Conservation (phyloP, 64 coral and sea anemone genomes). For the Hydrozoanthus tunicans region DNA sequence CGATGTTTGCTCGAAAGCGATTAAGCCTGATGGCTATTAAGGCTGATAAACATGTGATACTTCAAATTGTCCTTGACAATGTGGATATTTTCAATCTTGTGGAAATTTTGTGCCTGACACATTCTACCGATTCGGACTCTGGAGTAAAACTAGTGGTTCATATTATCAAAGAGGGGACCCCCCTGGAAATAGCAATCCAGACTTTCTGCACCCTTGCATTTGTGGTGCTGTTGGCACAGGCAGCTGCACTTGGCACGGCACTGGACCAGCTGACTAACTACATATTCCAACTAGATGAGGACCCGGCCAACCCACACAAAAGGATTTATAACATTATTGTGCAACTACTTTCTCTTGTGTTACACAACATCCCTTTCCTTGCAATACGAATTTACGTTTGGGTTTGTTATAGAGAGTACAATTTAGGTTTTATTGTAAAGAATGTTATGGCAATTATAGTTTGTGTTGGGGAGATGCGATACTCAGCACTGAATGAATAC, state of each 20-base stretch:
- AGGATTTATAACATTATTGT: conserved; percentile 29
- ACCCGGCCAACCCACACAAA: background rate
- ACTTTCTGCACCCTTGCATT: conserved; percentile 45
- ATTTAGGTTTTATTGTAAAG: conserved; percentile 50
- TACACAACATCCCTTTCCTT: conserved; percentile 44
- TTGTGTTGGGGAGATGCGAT: conserved; percentile 33
- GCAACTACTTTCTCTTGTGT: conserved; percentile 16
- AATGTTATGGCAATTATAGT: conserved; percentile 57
- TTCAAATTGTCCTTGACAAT: conserved; percentile 43
- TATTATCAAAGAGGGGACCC: conserved; percentile 8
- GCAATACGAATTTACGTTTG: conserved; percentile 37
- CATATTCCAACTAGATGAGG: background rate
- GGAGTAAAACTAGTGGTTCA: background rate
- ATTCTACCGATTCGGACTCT: background rate
- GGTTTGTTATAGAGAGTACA: conserved; percentile 20
- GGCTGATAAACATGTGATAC: conserved; percentile 30
- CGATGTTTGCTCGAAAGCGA: conserved; percentile 44
- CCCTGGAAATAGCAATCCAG: conserved; percentile 19
- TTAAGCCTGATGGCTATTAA: conserved; percentile 42
- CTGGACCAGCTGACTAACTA: conserved; percentile 16
- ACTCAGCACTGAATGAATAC: background rate
- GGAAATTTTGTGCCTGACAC: background rate
- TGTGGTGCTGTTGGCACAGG: conserved; percentile 46
- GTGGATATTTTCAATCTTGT: conserved; percentile 40
- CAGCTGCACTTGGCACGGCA: conserved; percentile 16